Conservation (phyloP, 2,797 vertebrate genomes). For the Octomys mimax region DNA sequence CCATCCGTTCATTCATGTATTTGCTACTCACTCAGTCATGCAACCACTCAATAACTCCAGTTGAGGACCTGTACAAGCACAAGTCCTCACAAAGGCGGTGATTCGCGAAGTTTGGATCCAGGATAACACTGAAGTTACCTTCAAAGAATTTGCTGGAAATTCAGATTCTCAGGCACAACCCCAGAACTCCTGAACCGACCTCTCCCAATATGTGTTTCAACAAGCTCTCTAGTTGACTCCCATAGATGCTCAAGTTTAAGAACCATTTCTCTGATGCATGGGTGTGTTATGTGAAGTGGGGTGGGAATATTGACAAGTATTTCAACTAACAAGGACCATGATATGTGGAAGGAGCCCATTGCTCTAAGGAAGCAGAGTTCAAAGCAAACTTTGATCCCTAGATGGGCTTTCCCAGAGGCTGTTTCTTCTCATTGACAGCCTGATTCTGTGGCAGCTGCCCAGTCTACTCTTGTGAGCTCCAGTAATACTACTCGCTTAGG, state of each 20-base stretch:
- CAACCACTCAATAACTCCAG: background rate
- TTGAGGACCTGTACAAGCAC: too few relatives aligned
- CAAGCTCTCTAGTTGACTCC: background rate
- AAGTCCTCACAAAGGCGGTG: background rate
- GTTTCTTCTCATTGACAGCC: background rate
- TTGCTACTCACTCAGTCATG: background rate
- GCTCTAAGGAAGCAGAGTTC: background rate
- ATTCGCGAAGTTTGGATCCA: background rate
- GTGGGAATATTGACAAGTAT: background rate
- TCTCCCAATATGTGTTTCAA: background rate
- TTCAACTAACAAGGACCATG: background rate
- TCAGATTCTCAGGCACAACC: background rate
- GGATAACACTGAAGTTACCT: background rate
- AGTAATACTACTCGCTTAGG: conserved; percentile 17
- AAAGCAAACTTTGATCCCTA: background rate
- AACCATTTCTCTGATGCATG: background rate
- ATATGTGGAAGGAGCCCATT: background rate
- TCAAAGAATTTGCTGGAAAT: background rate
- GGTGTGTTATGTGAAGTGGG: too few relatives aligned
- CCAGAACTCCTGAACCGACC: background rate
- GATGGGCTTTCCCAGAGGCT: background rate
- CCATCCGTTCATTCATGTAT: background rate
- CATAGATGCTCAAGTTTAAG: background rate
- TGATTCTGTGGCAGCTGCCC: background rate
- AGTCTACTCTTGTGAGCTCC: background rate